A percentile compares a stretch with the other conserved stretches of the same genome.
These are phyloP conservation scores for Amphilophus citrinellus DNA, from an alignment of 2,113 vertebrate genomes.

Conservation along the genomic window DNA sequence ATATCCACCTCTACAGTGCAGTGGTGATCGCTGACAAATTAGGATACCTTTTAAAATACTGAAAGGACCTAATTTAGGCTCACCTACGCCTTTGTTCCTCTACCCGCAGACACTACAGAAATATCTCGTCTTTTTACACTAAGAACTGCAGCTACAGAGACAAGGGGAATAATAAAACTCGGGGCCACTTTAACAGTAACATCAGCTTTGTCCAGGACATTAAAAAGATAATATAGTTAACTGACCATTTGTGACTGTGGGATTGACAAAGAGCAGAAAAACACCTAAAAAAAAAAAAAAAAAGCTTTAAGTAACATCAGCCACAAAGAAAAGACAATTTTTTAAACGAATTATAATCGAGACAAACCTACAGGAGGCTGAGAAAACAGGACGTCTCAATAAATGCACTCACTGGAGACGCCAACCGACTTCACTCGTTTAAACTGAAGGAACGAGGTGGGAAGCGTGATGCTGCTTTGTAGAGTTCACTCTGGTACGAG, in stretches of 20 bases:
- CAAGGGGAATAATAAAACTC: background rate
- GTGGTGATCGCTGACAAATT: background rate
- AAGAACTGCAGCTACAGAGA: background rate
- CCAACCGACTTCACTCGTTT: background rate
- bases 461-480: background rate
- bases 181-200: background rate
- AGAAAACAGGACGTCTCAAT: background rate
- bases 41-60: background rate
- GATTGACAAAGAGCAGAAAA: background rate
- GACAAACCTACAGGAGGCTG: background rate
- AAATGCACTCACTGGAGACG: conserved; percentile 30
- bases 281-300: background rate
- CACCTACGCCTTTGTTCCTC: background rate
- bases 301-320: background rate
- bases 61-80: conserved; percentile 6
- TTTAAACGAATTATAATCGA: too few species aligned
- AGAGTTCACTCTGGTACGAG: conserved; percentile 3
- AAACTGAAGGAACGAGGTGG: accelerated
- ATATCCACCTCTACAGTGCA: background rate
- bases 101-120: background rate
- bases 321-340: too few species aligned
- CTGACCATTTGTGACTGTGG: too few species aligned
- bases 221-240: background rate
- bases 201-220: background rate
- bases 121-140: background rate